phyloP scores from a whole-genome alignment of 2,113 vertebrate genomes.

The Nibea albiflora region DNA sequence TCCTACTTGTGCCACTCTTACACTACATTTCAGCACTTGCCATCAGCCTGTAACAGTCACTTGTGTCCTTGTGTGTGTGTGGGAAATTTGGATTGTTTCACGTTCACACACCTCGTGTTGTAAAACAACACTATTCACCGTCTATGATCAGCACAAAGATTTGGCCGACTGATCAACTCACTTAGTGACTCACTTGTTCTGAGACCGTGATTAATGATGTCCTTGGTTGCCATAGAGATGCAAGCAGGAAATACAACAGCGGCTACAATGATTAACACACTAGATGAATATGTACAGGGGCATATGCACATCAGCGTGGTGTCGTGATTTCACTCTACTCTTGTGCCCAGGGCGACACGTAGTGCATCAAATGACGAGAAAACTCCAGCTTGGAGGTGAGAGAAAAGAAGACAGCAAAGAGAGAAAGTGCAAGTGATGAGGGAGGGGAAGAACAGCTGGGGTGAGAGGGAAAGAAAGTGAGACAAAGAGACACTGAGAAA shows the following conservation, averaged over 20 bases:
- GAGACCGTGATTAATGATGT: slow-evolving; percentile 22
- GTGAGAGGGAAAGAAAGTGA: slow-evolving; percentile 22
- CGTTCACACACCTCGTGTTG: not conserved
- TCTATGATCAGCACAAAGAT: slow-evolving; percentile 23
- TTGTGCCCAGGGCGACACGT: no score
- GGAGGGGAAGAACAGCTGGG: not conserved
- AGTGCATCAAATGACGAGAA: not conserved
- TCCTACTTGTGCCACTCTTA: not conserved
- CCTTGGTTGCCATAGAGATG: slow-evolving; percentile 63
- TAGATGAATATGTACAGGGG: not conserved
- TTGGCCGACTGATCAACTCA: slow-evolving; percentile 32
- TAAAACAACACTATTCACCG: slow-evolving; percentile 29
- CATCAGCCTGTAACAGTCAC: not conserved
- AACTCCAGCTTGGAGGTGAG: not conserved
- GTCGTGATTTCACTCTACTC: not conserved
- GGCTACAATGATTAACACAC: not conserved
- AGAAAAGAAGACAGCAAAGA: not conserved
- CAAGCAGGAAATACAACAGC: slow-evolving; percentile 49
- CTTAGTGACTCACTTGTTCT: slow-evolving; percentile 50
- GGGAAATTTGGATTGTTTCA: slow-evolving; percentile 3
- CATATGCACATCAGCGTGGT: not conserved
- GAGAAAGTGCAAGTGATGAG: slow-evolving; percentile 19
- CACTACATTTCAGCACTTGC: not conserved
- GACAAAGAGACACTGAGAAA: slow-evolving; percentile 16
- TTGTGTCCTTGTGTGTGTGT: not conserved